Base-by-base conservation (phyloP, 2,888 invertebrate genomes). In the Scotopteryx bipunctaria region DNA sequence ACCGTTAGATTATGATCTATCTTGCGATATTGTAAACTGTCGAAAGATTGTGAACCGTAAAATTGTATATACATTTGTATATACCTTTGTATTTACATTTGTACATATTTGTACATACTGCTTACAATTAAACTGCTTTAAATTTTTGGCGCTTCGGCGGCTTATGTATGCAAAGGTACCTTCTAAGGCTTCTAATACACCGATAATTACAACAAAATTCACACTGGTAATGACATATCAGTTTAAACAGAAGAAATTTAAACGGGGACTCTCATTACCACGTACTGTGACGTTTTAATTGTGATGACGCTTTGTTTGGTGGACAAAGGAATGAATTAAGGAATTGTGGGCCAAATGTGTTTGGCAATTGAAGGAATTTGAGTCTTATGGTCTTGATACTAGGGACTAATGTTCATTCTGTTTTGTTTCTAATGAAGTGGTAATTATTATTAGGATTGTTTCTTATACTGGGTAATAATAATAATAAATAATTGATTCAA, bases 301-400 rank as follows among this genome's bases (percentile, higher is more conserved):
- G 55, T 61, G 50, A 55, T 47, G 27, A 38, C 47, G 54, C 59
- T 55, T 61, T 63, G 61, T 61, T 47, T 44, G 36, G 5, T n/a
- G 47, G 40, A 63, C 63, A 63, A 61, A 57, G 29, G 55, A 21
- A 29, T 41, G 55, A 53, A 63, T 61, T 61, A 61, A 57, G 61
- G 55, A 57, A 53, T 40, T 48, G 54, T 50, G 47, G 21, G 15
- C 43, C 44, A 35, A 57, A 57, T 55, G 52, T 55, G 46, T 46
- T 45, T 32, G 38, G 32, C 2, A 15, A 25, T 31, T 16, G 37
- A n/a, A 5, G 31, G 15, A 57, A 2, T 47, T 48, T 44, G 32
- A 38, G 23, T 44, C 9, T 32, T 55, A 47, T 23, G 13, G 2
- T 13, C 31, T 15, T 23, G 9, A 2, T 0, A 4, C 9, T 42